phyloP scores from a whole-genome alignment of 2,113 vertebrate species.

The Brienomyrus brachyistius region DNA sequence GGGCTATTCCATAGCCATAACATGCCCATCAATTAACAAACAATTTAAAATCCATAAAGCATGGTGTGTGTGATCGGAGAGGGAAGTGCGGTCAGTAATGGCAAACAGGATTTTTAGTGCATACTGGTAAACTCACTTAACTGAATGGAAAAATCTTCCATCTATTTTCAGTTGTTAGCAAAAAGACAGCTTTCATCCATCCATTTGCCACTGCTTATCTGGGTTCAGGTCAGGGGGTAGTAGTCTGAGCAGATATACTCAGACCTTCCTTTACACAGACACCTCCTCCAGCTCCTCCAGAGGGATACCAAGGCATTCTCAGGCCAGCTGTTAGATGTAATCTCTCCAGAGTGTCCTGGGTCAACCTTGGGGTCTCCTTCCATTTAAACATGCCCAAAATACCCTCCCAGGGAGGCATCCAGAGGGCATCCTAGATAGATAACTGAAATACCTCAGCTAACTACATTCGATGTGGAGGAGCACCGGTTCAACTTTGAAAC shows the following conservation, averaged over 20 bases:
- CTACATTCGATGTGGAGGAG: background rate
- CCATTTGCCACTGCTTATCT: background rate
- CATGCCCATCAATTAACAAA: background rate
- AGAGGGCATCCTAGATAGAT: background rate
- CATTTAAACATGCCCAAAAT: background rate
- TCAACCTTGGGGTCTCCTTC: background rate
- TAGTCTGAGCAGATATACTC: background rate
- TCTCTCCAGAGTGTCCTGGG: background rate
- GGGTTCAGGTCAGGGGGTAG: background rate
- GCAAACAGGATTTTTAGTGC: background rate
- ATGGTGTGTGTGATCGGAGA: background rate
- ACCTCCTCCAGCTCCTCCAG: background rate
- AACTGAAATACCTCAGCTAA: background rate
- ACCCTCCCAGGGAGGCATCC: background rate
- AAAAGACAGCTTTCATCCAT: background rate
- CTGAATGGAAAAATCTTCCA: background rate
- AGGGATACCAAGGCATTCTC: background rate
- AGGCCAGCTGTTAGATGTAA: background rate
- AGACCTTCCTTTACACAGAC: background rate
- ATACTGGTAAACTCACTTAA: background rate
- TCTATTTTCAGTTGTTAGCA: background rate
- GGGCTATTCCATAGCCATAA: background rate
- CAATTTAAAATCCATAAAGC: background rate
- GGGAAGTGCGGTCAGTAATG: background rate
- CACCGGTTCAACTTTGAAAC: background rate